These are phyloP conservation scores for Saccostrea echinata DNA, from an alignment of 1,140 invertebrate genomes.

Conservation along the genomic window DNA sequence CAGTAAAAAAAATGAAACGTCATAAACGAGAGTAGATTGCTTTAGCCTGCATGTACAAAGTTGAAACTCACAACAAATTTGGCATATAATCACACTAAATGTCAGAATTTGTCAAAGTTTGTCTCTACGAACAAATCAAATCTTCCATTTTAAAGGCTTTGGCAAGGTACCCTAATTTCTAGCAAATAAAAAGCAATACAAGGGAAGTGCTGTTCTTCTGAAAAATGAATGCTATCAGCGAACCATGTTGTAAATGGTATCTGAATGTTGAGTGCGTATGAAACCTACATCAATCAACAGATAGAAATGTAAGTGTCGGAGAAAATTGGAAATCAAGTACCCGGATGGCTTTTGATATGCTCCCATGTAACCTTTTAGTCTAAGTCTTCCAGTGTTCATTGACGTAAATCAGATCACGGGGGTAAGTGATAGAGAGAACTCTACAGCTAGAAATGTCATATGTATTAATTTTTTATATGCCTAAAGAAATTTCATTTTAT, in stretches of 20 bases:
- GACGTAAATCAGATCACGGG: neutral
- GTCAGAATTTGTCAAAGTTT: neutral
- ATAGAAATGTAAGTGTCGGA: conserved; percentile 23
- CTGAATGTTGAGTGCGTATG: neutral
- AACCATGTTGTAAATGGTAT: conserved; percentile 35
- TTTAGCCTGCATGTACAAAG: too few relatives aligned
- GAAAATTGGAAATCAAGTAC: conserved; percentile 28
- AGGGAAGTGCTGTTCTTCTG: conserved; percentile 15
- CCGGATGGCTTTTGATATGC: conserved; percentile 11
- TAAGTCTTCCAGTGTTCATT: neutral
- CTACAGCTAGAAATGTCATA: too few relatives aligned
- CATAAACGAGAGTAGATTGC: too few relatives aligned
- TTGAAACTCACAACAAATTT: neutral
- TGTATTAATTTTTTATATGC: too few relatives aligned
- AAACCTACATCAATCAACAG: conserved; percentile 23
- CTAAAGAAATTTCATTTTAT: too few relatives aligned
- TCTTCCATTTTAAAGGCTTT: conserved; percentile 23
- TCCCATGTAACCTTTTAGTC: neutral
- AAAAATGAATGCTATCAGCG: conserved; percentile 27
- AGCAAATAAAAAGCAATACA: conserved; percentile 5
- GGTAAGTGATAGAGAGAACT: neutral
- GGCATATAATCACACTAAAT: neutral
- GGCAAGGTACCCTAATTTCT: conserved; percentile 13
- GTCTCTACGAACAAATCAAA: conserved; percentile 10
- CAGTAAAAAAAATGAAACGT: too few relatives aligned